Evolutionary conservation across 2,113 vertebrate genomes (phyloP).

Genomic region (Haplochromis burtoni): DNA sequence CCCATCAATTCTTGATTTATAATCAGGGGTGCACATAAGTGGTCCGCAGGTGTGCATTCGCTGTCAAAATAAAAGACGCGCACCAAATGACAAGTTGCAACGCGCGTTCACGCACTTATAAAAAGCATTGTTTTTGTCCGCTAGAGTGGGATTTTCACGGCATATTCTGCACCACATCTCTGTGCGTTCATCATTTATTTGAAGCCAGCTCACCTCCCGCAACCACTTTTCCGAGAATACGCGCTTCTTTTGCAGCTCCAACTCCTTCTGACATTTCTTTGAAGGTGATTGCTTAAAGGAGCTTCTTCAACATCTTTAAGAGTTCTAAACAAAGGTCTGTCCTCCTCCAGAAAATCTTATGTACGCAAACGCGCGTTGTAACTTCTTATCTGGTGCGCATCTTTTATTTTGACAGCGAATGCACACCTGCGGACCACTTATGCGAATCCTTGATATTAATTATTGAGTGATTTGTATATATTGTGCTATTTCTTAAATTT

Average conservation of each 20-base stretch:
- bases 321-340: background rate
- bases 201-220: rapidly evolving
- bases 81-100: rapidly evolving
- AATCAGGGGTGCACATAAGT: rapidly evolving
- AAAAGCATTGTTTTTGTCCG: rapidly evolving
- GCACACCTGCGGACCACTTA: background rate
- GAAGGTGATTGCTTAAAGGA: rapidly evolving
- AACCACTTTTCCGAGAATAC: rapidly evolving
- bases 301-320: background rate
- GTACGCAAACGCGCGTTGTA: rapidly evolving
- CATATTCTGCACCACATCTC: background rate
- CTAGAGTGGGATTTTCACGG: rapidly evolving
- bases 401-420: background rate
- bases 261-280: background rate
- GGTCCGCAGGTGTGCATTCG: background rate
- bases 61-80: rapidly evolving
- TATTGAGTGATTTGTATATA: background rate
- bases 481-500: background rate
- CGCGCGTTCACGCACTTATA: rapidly evolving
- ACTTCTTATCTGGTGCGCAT: background rate
- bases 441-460: background rate
- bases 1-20: background rate
- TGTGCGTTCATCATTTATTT: background rate
- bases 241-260: background rate
- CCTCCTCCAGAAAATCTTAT: background rate